Evolutionary conservation across 2,888 invertebrate species (phyloP), one percentile per base, ranked within the genome.

Genomic region (Philereme transversata): DNA sequence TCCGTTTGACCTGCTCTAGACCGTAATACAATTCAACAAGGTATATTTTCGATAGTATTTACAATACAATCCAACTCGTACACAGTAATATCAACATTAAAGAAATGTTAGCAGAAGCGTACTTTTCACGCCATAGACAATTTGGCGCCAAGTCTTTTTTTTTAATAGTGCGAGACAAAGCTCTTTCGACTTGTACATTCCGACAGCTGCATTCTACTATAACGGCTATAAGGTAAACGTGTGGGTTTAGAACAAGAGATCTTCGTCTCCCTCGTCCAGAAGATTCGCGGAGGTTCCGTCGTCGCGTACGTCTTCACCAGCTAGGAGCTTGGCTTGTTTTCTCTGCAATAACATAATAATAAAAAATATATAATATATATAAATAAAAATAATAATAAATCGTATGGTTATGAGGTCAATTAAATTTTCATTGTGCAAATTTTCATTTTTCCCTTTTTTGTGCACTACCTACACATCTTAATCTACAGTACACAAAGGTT

Each of bases 211-310:
- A 76, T 68, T 69, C 81, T 82, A 84, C 83, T 71, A 78, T 76
- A 70, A 80, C 77, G 73, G 78, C 65, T 76, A 75, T 67, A 56
- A 57, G 64, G 64, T 70, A 71, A 75, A 75, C 52, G 51, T 41
- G 48, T 61, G 65, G 62, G 54, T 68, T 94, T 96, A 97, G 93
- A 98, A 98, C 60, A 98, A 92, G 63, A 98, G 90, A 89, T 98
- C 98, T 81, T 97, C 97, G 78, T 98, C 98, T 47, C 96, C 97
- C 72, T 97, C 97, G 67, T 97, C 97, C 49, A 98, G 90, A 76
- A 98, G 94, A 81, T 96, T 97, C 41, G 94, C 94, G 35, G 93
- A 38, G 38, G 22, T 22, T 2, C 93, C 33, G n/a, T 36, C 84
- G 61, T 92, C 88, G 72, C 93, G 75, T 22, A 77, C 62, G 53